These are phyloP conservation scores for Agelas oroides DNA, from an alignment of 37 sponge, comb jelly and placozoan species.

Conservation along the genomic window DNA sequence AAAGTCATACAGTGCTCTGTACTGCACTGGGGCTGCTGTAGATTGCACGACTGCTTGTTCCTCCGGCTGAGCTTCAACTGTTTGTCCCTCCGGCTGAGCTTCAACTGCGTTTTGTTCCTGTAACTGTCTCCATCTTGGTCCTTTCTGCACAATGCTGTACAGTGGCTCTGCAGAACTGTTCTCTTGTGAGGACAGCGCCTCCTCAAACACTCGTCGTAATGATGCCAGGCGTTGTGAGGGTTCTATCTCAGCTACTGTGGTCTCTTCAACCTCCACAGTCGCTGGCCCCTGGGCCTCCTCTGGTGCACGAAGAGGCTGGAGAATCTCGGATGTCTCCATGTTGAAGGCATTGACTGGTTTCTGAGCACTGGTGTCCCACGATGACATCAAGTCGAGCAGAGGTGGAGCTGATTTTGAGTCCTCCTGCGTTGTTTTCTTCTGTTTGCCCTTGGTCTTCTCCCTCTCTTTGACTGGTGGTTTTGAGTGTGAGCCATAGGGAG, in stretches of 20 bases:
- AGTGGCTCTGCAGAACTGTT: too few species aligned
- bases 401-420: background rate
- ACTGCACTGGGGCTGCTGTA: background rate
- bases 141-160: too few species aligned
- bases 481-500: background rate
- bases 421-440: background rate
- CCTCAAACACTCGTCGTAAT: too few species aligned
- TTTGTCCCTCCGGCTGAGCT: too few species aligned
- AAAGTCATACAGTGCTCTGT: conserved; percentile 76
- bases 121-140: too few species aligned
- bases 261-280: conserved; percentile 3
- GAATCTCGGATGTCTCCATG: conserved; percentile 19
- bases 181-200: too few species aligned
- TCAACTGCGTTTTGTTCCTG: too few species aligned
- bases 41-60: too few species aligned
- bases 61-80: too few species aligned
- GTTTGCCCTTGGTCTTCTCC: background rate
- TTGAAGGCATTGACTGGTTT: background rate
- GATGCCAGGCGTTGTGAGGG: too few species aligned
- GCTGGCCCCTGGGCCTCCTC: background rate
- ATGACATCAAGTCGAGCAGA: conserved; percentile 37
- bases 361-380: conserved; percentile 26
- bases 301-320: background rate
- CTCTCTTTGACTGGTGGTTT: background rate
- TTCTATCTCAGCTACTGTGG: background rate